phyloP scores from a whole-genome alignment of 2,888 invertebrate species.

The Andrena flavipes region DNA sequence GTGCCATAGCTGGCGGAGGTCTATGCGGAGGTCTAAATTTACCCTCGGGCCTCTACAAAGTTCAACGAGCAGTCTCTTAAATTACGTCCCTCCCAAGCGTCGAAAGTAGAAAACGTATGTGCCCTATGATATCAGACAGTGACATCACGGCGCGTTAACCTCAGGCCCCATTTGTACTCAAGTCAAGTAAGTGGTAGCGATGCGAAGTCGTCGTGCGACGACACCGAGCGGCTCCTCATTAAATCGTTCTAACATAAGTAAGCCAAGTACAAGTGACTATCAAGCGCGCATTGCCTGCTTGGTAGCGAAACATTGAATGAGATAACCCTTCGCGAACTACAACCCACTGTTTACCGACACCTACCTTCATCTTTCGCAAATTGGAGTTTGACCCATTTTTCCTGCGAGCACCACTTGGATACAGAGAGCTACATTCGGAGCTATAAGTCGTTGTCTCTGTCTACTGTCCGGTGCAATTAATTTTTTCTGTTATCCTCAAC shows the following conservation, averaged over 20 bases:
- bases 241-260: slow-evolving; percentile 59
- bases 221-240: slow-evolving; percentile 37
- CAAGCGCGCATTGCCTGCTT: slow-evolving; percentile 48
- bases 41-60: too few species aligned
- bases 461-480: not conserved
- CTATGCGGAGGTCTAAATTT: too few species aligned
- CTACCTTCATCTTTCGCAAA: not conserved
- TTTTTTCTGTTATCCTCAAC: not conserved
- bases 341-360: not conserved
- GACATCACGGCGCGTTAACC: slow-evolving; percentile 63
- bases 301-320: slow-evolving; percentile 45
- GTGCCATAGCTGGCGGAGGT: too few species aligned
- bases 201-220: slow-evolving; percentile 57
- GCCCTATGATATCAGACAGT: slow-evolving; percentile 44
- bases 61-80: too few species aligned
- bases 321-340: slow-evolving; percentile 15
- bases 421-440: not conserved
- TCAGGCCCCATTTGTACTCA: slow-evolving; percentile 44
- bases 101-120: slow-evolving; percentile 23
- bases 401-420: not conserved
- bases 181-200: slow-evolving; percentile 39
- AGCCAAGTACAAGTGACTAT: slow-evolving; percentile 50
- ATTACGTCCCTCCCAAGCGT: too few species aligned
- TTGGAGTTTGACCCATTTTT: not conserved
- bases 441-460: not conserved